Percentiles rank a stretch among this genome's conserved stretches.
phyloP scores from a whole-genome alignment of 2,888 invertebrate species.

The Drosophila monieri region DNA sequence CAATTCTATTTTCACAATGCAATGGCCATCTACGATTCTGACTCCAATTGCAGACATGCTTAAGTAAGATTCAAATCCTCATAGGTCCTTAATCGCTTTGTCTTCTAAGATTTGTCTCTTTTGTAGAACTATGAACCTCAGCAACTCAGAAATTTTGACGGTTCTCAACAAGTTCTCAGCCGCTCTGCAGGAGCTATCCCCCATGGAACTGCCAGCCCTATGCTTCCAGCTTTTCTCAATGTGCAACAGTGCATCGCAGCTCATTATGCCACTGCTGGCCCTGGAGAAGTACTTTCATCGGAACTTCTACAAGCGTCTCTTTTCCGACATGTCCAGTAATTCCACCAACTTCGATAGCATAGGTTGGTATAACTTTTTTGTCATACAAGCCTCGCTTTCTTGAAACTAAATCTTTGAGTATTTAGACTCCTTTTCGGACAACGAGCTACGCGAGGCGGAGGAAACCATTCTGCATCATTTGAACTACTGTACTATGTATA shows the following conservation, averaged over 20 bases:
- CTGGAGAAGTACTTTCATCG: conserved; percentile 85
- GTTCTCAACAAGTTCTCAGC: conserved; percentile 86
- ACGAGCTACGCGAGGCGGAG: conserved; percentile 86
- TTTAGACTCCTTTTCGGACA: conserved; percentile 83
- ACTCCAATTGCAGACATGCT: conserved; percentile 87
- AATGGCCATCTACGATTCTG: conserved; percentile 86
- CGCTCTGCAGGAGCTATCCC: conserved; percentile 85
- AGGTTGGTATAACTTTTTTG: conserved; percentile 54
- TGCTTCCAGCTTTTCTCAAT: conserved; percentile 87
- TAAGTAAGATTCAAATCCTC: conserved; percentile 84
- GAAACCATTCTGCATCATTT: conserved; percentile 87
- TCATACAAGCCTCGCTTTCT: not conserved
- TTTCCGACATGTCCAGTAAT: conserved; percentile 81
- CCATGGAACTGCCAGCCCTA: conserved; percentile 87
- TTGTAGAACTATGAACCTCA: conserved; percentile 85
- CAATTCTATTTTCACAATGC: conserved; percentile 85
- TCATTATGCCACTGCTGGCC: conserved; percentile 84
- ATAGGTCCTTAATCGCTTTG: not conserved
- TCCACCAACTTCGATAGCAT: conserved; percentile 83
- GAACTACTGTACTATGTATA: conserved; percentile 82
- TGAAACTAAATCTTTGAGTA: not conserved
- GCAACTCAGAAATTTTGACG: conserved; percentile 85
- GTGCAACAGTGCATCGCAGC: conserved; percentile 83
- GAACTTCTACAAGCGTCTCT: conserved; percentile 83
- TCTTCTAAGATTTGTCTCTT: not conserved